Percentiles rank a stretch among this genome's conserved stretches.
Conservation (phyloP, 2,888 invertebrate species). For the Sussaba pulchella region DNA sequence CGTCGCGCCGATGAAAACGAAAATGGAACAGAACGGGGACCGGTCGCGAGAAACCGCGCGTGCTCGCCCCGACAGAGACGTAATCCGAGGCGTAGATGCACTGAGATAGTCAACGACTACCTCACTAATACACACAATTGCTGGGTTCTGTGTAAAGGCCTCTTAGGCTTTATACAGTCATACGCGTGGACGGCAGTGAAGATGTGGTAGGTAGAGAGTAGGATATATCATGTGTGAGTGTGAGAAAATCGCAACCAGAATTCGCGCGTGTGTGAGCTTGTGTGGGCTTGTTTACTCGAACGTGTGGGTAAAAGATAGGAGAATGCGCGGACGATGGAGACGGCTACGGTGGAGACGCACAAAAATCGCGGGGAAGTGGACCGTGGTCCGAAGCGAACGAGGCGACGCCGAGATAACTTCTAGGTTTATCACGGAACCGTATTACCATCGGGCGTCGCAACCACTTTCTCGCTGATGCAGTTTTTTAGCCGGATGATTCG, state of each 20-base stretch:
- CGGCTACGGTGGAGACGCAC: constrained; percentile 64
- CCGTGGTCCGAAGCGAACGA: constrained; percentile 73
- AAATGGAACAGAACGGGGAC: constrained; percentile 68
- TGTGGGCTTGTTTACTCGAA: background rate
- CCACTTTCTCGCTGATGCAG: constrained; percentile 63
- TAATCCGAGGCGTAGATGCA: constrained; percentile 80
- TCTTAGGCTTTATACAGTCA: constrained; percentile 30
- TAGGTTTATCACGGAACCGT: constrained; percentile 50
- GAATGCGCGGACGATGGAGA: constrained; percentile 60
- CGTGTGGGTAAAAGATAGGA: constrained; percentile 46
- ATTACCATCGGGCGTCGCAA: constrained; percentile 60
- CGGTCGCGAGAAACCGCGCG: constrained; percentile 63
- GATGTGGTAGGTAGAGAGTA: constrained; percentile 39
- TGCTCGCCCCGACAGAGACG: constrained; percentile 69
- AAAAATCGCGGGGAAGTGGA: constrained; percentile 80
- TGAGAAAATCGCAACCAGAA: constrained; percentile 8
- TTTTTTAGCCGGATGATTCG: constrained; percentile 52
- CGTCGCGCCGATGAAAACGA: constrained; percentile 65
- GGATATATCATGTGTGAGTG: constrained; percentile 6
- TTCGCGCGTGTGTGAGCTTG: constrained; percentile 3
- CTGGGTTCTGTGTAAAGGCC: constrained; percentile 13
- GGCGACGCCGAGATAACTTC: constrained; percentile 59
- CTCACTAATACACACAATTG: constrained; percentile 25
- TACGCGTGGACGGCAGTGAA: constrained; percentile 34
- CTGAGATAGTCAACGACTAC: constrained; percentile 71